A percentile compares a stretch with the other conserved stretches of the same genome.
phyloP scores from a whole-genome alignment of 2,113 vertebrate genomes.

The Glaucomys volans region DNA sequence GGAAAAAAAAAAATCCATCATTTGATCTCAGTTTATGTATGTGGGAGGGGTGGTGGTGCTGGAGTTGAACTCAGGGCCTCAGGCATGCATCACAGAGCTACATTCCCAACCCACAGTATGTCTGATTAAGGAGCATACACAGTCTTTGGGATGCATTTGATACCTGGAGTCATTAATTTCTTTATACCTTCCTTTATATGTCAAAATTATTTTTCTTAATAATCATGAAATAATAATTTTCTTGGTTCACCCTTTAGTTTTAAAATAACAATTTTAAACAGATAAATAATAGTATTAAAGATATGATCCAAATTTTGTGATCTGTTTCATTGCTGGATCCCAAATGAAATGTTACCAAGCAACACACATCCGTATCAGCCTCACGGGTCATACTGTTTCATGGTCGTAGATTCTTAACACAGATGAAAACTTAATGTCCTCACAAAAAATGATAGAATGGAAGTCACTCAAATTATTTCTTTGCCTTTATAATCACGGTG shows the following conservation, averaged over 20 bases:
- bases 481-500: neutral
- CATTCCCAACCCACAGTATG: neutral
- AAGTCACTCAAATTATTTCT: neutral
- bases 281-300: neutral
- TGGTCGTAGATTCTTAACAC: neutral
- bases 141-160: neutral
- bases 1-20: neutral
- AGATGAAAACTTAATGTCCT: neutral
- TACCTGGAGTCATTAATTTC: neutral
- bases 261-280: neutral
- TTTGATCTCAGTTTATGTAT: neutral
- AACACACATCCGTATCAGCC: neutral
- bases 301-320: neutral
- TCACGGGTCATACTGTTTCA: neutral
- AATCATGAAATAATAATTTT: neutral
- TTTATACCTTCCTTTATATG: neutral
- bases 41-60: neutral
- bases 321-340: neutral
- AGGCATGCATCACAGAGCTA: neutral
- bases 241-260: neutral
- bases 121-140: neutral
- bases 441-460: neutral
- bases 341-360: neutral
- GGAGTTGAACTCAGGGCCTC: neutral
- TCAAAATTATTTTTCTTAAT: slow-evolving; percentile 2